Conservation (phyloP, 2,888 invertebrate species). For the Dicranocentrus wangi region DNA sequence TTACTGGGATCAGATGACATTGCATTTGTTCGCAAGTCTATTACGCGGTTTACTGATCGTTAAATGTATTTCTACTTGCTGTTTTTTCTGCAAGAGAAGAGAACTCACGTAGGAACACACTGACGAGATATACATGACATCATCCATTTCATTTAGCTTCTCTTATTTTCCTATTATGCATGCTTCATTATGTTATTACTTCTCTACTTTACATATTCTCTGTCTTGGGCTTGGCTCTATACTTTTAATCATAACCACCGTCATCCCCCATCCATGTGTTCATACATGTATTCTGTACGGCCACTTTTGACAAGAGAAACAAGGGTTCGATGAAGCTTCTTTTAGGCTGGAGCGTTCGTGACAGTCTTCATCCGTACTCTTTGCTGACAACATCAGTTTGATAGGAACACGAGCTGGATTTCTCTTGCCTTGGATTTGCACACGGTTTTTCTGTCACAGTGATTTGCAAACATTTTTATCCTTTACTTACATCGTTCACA, state of each 20-base stretch:
- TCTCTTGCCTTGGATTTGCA: background rate
- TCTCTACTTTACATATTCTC: background rate
- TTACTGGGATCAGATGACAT: constrained; percentile 1
- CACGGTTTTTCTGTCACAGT: constrained; percentile 5
- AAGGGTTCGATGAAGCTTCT: constrained; percentile 19
- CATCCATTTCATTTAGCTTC: constrained; percentile 20
- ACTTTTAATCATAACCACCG: too few relatives aligned
- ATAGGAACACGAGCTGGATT: constrained; percentile 1
- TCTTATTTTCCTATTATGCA: background rate
- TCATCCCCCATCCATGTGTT: too few relatives aligned
- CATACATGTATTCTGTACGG: too few relatives aligned
- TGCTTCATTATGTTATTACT: background rate
- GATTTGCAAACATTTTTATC: background rate
- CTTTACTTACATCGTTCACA: background rate
- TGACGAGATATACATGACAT: constrained; percentile 30
- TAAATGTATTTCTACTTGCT: background rate
- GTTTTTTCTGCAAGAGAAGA: background rate
- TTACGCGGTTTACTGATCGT: background rate
- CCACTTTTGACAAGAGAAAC: too few relatives aligned
- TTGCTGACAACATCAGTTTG: constrained; percentile 4
- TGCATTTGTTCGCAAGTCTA: constrained; percentile 9
- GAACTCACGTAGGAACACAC: background rate
- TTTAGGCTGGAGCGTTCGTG: constrained; percentile 37
- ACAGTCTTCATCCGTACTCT: constrained; percentile 46
- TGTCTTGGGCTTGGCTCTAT: too few relatives aligned